Evolutionary conservation across 2,797 vertebrate genomes (phyloP).

Genomic region (Acomys russatus): DNA sequence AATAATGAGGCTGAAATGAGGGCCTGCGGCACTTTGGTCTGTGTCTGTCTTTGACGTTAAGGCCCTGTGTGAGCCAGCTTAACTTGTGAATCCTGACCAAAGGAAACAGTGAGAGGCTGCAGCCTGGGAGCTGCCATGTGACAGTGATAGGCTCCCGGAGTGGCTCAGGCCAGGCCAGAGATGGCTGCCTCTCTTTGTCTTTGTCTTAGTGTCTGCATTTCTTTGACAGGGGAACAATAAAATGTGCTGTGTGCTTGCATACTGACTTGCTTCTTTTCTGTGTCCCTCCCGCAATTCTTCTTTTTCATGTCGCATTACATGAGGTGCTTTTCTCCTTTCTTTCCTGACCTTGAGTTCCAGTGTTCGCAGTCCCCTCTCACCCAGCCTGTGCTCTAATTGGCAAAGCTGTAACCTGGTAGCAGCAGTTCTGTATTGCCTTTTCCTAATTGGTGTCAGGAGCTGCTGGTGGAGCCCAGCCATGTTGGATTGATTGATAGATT

Average conservation of each 20-base stretch:
- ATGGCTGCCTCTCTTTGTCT: not conserved
- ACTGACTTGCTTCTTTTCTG: not conserved
- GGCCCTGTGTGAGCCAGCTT: conserved; percentile 50
- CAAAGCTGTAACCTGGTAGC: conserved; percentile 86
- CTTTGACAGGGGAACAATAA: conserved; percentile 67
- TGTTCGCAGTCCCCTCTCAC: conserved; percentile 43
- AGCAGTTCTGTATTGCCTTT: conserved; percentile 85
- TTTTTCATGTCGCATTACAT: conserved; percentile 57
- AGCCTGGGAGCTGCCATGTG: not conserved
- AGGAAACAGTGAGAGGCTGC: conserved; percentile 69
- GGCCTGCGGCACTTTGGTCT: conserved; percentile 64
- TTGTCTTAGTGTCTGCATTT: not conserved
- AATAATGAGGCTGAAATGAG: conserved; percentile 65
- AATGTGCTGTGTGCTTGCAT: conserved; percentile 36
- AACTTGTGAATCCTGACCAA: conserved; percentile 56
- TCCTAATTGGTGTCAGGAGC: conserved; percentile 90
- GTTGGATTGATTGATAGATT: conserved; percentile 88
- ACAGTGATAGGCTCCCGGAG: not conserved
- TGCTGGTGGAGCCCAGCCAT: conserved; percentile 74
- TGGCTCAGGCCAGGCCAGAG: not conserved
- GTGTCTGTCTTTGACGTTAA: conserved; percentile 70
- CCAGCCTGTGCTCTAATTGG: conserved; percentile 89
- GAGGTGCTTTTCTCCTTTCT: conserved; percentile 61
- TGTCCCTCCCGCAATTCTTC: conserved; percentile 56
- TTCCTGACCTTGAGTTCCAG: conserved; percentile 16